phyloP scores from a whole-genome alignment of 2,113 vertebrate species.

The Climacteris rufus region DNA sequence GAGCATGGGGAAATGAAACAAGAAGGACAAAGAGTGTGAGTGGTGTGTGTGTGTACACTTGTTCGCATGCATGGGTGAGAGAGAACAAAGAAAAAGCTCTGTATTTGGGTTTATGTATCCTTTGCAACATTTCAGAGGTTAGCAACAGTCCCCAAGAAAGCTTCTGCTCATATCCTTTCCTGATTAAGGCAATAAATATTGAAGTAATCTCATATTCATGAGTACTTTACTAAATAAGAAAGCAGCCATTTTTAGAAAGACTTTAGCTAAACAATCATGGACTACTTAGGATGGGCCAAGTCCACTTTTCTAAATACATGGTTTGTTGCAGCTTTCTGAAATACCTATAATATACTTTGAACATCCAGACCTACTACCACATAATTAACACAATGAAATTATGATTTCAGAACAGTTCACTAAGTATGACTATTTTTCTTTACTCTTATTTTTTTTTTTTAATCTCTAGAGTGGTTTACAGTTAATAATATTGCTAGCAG shows the following conservation, averaged over 20 bases:
- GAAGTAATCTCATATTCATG: constrained; percentile 59
- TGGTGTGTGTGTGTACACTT: neutral
- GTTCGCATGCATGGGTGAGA: accelerated
- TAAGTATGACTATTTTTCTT: neutral
- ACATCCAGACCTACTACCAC: neutral
- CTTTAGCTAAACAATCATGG: neutral
- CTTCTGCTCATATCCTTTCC: constrained; percentile 55
- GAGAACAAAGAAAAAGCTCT: constrained; percentile 14
- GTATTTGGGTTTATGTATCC: constrained; percentile 47
- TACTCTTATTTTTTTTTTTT: neutral
- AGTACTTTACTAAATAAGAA: constrained; percentile 44
- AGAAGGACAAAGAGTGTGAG: neutral
- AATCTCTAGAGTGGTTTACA: neutral
- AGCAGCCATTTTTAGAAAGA: neutral
- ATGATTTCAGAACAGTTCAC: constrained; percentile 18
- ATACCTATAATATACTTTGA: neutral
- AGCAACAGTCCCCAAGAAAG: constrained; percentile 47
- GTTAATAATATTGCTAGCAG: neutral
- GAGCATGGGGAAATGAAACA: constrained; percentile 50
- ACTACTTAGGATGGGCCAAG: neutral
- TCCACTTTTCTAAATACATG: neutral
- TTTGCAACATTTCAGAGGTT: constrained; percentile 55
- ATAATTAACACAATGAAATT: constrained; percentile 24
- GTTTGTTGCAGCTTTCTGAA: constrained; percentile 30
- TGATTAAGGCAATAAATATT: constrained; percentile 66